phyloP scores from a whole-genome alignment of 2,797 vertebrate genomes.

The Poeciliopsis turneri region DNA sequence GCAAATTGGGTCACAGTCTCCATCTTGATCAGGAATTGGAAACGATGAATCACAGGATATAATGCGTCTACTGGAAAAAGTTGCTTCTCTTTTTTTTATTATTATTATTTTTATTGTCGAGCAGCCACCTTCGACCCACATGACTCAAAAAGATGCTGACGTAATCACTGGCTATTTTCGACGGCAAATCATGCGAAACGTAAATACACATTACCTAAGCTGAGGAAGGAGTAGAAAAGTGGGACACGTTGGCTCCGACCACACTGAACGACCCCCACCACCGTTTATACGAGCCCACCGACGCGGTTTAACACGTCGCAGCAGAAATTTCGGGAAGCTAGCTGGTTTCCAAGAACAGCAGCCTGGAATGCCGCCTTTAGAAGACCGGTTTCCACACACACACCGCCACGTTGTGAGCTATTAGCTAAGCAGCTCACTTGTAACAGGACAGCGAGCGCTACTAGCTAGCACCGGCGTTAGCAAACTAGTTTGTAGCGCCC shows the following conservation, averaged over 20 bases:
- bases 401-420: neutral
- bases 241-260: neutral
- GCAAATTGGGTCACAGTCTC: neutral
- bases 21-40: neutral
- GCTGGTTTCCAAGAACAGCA: neutral
- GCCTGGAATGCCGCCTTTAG: neutral
- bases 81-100: neutral
- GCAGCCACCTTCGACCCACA: neutral
- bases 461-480: slow-evolving; percentile 51
- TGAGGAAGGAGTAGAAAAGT: neutral
- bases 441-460: neutral
- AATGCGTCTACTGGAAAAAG: neutral
- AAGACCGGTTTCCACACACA: neutral
- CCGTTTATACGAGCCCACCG: neutral
- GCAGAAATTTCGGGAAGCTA: slow-evolving; percentile 16
- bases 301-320: neutral
- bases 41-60: neutral
- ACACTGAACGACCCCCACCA: neutral
- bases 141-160: neutral
- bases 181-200: neutral
- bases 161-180: neutral
- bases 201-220: neutral
- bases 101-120: neutral
- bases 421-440: neutral
- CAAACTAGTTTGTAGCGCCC: slow-evolving; percentile 61